Percentiles rank a stretch among this genome's conserved stretches.
Evolutionary conservation across 2,113 vertebrate genomes (phyloP).

Genomic region (Amblyornis subalaris): DNA sequence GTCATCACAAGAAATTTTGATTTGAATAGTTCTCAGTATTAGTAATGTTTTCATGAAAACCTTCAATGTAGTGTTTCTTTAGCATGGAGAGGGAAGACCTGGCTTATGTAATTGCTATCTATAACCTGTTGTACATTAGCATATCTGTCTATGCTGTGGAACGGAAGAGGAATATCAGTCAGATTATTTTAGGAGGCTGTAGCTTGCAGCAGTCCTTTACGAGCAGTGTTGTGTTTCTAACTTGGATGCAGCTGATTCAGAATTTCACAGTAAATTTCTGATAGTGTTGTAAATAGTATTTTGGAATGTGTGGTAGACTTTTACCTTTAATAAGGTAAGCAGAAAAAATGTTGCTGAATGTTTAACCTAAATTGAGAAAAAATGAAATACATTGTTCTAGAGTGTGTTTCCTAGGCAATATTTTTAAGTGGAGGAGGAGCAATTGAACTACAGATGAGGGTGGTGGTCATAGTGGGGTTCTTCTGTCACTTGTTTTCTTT

Average conservation of each 20-base stretch:
- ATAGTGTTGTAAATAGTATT: not conserved
- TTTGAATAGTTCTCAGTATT: not conserved
- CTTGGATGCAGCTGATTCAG: not conserved
- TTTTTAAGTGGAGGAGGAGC: not conserved
- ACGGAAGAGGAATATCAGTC: not conserved
- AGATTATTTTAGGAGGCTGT: not conserved
- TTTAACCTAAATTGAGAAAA: not conserved
- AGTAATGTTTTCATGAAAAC: not conserved
- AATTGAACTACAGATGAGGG: not conserved
- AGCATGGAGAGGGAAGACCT: not conserved
- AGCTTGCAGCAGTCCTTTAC: not conserved
- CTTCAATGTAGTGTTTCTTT: not conserved
- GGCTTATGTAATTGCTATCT: fast-evolving
- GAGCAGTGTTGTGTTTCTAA: not conserved
- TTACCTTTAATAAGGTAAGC: not conserved
- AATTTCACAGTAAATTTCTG: not conserved
- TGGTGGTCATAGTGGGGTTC: not conserved
- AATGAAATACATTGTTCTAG: not conserved
- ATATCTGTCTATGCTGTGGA: not conserved
- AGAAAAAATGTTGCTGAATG: not conserved
- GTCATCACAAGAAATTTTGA: not conserved
- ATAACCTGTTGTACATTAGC: not conserved
- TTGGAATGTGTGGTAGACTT: not conserved
- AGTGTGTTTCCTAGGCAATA: not conserved
- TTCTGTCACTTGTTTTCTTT: not conserved